Evolutionary conservation across 2,113 vertebrate genomes (phyloP), one percentile per base, ranked within the genome.

Genomic region (Vicugna pacos): DNA sequence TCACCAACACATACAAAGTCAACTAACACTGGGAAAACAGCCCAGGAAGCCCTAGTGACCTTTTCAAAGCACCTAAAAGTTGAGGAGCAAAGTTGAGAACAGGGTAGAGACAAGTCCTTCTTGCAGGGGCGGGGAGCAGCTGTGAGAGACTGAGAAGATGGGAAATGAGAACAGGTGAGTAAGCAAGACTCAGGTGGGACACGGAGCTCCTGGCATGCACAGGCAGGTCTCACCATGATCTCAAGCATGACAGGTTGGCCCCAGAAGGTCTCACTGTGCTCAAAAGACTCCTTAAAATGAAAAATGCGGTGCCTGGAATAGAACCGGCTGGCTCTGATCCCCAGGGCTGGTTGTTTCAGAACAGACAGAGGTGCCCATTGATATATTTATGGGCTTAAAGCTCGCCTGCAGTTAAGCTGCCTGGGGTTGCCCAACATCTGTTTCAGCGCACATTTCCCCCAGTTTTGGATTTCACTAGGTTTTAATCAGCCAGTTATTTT

Each of bases 401-500:
- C 64, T 94, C 64, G 89, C 95, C 48, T 30, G 46, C 26, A 42
- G 38, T 4, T 67, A 91, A 38, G 70, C 94, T 90, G 84, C 97
- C 94, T 96, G 92, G 95, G 72, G 92, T 65, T 83, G 64, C 72
- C 81, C 0, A 6, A 91, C 94, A 96, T 86, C 86, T 97, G 94
- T 89, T 69, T 79, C 88, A 64, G 77, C 30, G 24, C 56, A 89
- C 38, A 50, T n/a, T 54, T 65, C 79, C 56, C 52, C 65, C 79
- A 19, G 60, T 58, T 65, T 69, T 85, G 93, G 56, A 88, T 96
- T 93, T 69, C 67, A 83, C 75, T 89, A n/a, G 6, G 9, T 89
- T 95, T 96, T 95, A 92, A 96, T 95, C 87, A 52, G 82, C 87
- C 56, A 89, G 60, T 64, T 81, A 89, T 87, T 92, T 79, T 73